These are phyloP conservation scores for Prochilodus magdalenae DNA, from an alignment of 2,113 vertebrate genomes.

Conservation along the genomic window DNA sequence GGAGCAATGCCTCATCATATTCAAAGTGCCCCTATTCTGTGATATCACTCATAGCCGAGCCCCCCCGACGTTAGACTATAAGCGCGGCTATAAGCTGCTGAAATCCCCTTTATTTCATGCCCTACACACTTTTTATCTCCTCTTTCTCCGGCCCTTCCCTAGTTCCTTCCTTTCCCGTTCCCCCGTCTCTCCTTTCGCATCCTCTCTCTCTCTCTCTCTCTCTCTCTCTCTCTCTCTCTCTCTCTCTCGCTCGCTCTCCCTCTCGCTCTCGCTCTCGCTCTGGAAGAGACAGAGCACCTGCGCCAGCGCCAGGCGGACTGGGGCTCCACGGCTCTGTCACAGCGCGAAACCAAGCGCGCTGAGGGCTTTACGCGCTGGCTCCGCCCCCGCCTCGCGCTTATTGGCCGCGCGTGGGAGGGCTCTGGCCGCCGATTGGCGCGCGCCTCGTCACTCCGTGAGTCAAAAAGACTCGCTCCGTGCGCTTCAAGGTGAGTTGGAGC, in stretches of 20 bases:
- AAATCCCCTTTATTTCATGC: conserved; percentile 67
- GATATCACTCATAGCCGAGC: conserved; percentile 78
- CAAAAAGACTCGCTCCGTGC: conserved; percentile 54
- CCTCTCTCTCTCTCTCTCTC: conserved; percentile 42
- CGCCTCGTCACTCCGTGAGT: conserved; percentile 65
- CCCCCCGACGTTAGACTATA: conserved; percentile 68
- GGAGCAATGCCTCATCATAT: conserved; percentile 80
- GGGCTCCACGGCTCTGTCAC: conserved; percentile 71
- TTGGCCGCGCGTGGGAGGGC: conserved; percentile 62
- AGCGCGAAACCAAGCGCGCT: conserved; percentile 84
- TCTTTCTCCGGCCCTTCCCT: conserved; percentile 74
- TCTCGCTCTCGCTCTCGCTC: conserved; percentile 50
- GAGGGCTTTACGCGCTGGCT: conserved; percentile 74
- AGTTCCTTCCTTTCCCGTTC: conserved; percentile 80
- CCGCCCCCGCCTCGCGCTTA: conserved; percentile 70
- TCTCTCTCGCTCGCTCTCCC: conserved; percentile 41
- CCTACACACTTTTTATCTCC: conserved; percentile 64
- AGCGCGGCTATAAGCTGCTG: conserved; percentile 67
- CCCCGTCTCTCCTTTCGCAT: conserved; percentile 66
- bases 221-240: conserved; percentile 49
- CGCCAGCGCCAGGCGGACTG: conserved; percentile 77
- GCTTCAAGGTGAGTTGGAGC: conserved; percentile 95
- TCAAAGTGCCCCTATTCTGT: conserved; percentile 85
- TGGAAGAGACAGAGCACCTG: conserved; percentile 78
- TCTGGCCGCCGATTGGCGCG: conserved; percentile 79